phyloP scores from a whole-genome alignment of 1,140 invertebrate genomes.

The Drosophila sproati region DNA sequence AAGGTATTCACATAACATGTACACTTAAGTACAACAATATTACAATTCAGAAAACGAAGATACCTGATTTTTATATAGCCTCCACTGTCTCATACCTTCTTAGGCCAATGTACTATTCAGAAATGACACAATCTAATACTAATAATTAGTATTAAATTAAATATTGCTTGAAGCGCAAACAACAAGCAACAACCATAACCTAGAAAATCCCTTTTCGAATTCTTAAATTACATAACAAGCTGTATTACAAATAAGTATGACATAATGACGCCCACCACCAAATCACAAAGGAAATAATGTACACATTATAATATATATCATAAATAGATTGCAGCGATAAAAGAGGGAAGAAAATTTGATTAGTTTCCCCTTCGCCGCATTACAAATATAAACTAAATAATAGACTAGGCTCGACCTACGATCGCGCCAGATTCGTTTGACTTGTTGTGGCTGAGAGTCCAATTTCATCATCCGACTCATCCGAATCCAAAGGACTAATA shows the following conservation, averaged over 20 bases:
- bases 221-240: not conserved
- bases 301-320: not conserved
- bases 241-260: not conserved
- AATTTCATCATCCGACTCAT: slow-evolving; percentile 85
- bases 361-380: not conserved
- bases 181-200: slow-evolving; percentile 18
- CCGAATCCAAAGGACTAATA: slow-evolving; percentile 90
- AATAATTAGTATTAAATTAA: slow-evolving; percentile 4
- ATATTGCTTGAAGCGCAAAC: slow-evolving; percentile 60
- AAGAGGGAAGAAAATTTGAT: not conserved
- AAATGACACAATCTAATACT: slow-evolving; percentile 2
- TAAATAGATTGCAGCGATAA: not conserved
- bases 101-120: not conserved
- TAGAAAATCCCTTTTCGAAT: not conserved
- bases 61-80: slow-evolving; percentile 23
- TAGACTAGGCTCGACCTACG: slow-evolving; percentile 39
- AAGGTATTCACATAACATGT: slow-evolving; percentile 6
- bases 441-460: slow-evolving; percentile 74
- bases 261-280: slow-evolving; percentile 6
- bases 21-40: slow-evolving; percentile 9
- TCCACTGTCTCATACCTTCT: slow-evolving; percentile 1
- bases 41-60: slow-evolving; percentile 4
- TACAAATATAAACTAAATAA: not conserved
- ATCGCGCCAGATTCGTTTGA: slow-evolving; percentile 70
- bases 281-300: not conserved